Base-by-base conservation (phyloP, 2,888 invertebrate species). In the Craniophora ligustri region DNA sequence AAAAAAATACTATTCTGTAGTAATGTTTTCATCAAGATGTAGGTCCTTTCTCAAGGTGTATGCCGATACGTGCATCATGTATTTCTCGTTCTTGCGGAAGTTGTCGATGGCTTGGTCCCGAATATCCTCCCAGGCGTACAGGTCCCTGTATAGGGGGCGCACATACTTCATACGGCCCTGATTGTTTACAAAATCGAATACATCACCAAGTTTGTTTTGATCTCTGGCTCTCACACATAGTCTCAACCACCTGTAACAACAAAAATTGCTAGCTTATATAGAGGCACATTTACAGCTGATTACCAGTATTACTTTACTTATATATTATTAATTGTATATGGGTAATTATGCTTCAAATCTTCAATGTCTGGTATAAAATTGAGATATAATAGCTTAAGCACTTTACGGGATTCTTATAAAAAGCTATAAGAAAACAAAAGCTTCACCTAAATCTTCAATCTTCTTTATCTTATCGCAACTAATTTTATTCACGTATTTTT, bases 151-250 rank as follows among this genome's bases (percentile, higher is more conserved):
- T 39, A 99, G 93, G 2, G 98, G 98, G 23, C 98, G 94, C 1
- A 97, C 96, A 88, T 95, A 99, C 86, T 99, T 99, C 97, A 98
- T 97, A 47, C 99, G 95, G 26, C 98, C 98, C 79, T 97, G 96
- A 13, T 95, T 94, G 68, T 97, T 97, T 6, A 98, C 95, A 92
- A 98, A 98, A 14, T 95, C 84, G 48, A 98, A 91, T 1, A 96
- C 96, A 11, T 95, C 94, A 1, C 94, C 88, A 26, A 98, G 88
- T 75, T 95, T 95, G 0, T 94, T 91, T 18, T 94, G 88, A 94
- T 97, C 96, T 48, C 94, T 94, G 8, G 96, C 96, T 80, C 95
- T 95, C n/a, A 98, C 91, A 65, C 97, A 95, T 53, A 98, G 85
- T 51, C 97, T 94, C 38, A 98, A 85, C 96, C 98, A 97, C 41